Conservation (phyloP, 2,797 vertebrate species). For the Schizothorax lantsangensis region DNA sequence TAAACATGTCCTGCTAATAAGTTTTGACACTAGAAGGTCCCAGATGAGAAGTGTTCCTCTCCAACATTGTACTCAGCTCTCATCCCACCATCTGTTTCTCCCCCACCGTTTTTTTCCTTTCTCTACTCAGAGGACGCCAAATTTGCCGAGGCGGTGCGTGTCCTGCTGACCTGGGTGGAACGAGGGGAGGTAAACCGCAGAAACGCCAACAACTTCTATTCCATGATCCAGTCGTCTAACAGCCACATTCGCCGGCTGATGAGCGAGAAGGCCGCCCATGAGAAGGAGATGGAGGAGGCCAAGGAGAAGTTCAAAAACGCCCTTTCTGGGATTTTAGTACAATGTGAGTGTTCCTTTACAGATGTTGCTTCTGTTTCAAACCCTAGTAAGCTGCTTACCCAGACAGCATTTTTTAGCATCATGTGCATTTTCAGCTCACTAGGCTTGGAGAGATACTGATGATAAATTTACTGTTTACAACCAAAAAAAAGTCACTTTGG, state of each 20-base stretch:
- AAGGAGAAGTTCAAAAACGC: constrained; percentile 95
- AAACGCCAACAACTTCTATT: constrained; percentile 97
- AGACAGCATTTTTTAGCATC: background rate
- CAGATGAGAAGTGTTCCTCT: constrained; percentile 65
- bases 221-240: constrained; percentile 97
- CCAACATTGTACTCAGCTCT: constrained; percentile 31
- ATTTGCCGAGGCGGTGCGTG: constrained; percentile 90
- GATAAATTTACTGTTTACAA: background rate
- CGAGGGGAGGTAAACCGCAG: constrained; percentile 94
- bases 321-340: constrained; percentile 89
- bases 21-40: constrained; percentile 72
- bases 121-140: constrained; percentile 84
- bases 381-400: background rate
- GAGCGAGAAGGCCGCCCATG: constrained; percentile 88
- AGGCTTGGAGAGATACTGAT: background rate
- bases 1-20: constrained; percentile 74
- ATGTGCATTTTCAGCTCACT: background rate
- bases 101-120: constrained; percentile 14
- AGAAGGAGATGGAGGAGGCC: constrained; percentile 96
- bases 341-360: constrained; percentile 85
- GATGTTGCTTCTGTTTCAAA: constrained; percentile 8
- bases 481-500: background rate
- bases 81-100: constrained; percentile 51
- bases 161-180: constrained; percentile 93
- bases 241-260: constrained; percentile 91